Evolutionary conservation across 2,797 vertebrate genomes (phyloP), one percentile per base, ranked within the genome.

Genomic region (Poeciliopsis paucimaculata): DNA sequence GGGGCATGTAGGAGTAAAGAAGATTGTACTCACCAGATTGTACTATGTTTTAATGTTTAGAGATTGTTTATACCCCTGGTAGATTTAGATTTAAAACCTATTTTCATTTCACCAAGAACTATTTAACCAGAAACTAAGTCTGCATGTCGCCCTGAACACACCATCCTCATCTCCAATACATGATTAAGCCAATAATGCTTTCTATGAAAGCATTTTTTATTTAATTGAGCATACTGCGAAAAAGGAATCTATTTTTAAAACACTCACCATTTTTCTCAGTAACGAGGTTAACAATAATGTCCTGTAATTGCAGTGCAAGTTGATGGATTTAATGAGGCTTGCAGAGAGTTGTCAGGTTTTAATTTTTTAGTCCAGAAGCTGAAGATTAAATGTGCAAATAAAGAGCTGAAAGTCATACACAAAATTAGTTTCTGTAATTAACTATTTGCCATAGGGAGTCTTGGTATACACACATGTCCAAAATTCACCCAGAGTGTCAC

Each of bases 321-420:
- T 12, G 1, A 8, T n/a, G 36, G 26, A 76, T 82, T 86, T 49
- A 86, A 81, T 72, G 78, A 78, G 45, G 39, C 43, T 66, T 45
- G 10, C 49, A 73, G 31, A 71, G 26, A 64, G 70, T 57, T 60
- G 23, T 73, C 34, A 39, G 20, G 64, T 23, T 68, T 57, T 45
- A 18, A 28, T 8, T 47, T n/a, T 49, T 64, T 73, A 6, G 31
- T 64, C 64, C 26, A 43, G 31, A 77, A 28, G 47, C 13, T 20
- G 28, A 60, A 13, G 47, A 36, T 66, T 53, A 45, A 18, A 74
- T 2, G 11, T 66, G 12, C 9, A 55, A 53, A 78, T 39, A 53
- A 31, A 75, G 49, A 80, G 47, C n/a, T 43, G 74, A 47, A 51
- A 26, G 36, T 41, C 72, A 41, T 8, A 62, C 8, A 5, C 18